A percentile compares a stretch with the other conserved stretches of the same genome.
phyloP scores from a whole-genome alignment of 2,888 invertebrate genomes.

The Rhingia rostrata region DNA sequence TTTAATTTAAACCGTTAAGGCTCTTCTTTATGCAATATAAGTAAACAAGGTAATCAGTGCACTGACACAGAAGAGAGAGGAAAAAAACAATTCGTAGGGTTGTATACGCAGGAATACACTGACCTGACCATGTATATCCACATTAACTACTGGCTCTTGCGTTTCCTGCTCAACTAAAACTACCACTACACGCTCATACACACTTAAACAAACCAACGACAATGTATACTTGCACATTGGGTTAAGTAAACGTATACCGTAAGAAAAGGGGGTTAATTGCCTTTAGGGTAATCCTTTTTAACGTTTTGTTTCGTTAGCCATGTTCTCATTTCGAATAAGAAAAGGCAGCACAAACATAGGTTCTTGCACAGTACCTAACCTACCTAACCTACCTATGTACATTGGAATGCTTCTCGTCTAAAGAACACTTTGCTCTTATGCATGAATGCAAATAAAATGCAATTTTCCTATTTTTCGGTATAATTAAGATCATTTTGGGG shows the following conservation, averaged over 20 bases:
- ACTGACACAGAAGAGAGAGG: too few relatives aligned
- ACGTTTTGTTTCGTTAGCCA: constrained; percentile 23
- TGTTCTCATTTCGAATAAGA: constrained; percentile 40
- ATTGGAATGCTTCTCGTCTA: constrained; percentile 7
- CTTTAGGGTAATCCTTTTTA: constrained; percentile 33
- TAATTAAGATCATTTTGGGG: too few relatives aligned
- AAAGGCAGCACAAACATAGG: constrained; percentile 17
- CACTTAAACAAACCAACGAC: neutral
- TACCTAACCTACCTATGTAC: neutral
- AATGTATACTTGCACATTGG: constrained; percentile 21
- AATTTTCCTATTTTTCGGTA: too few relatives aligned
- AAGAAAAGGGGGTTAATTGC: constrained; percentile 35
- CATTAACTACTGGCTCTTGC: neutral
- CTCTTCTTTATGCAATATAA: too few relatives aligned
- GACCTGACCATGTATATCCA: too few relatives aligned
- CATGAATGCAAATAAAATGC: neutral
- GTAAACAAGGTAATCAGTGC: too few relatives aligned
- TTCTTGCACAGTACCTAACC: too few relatives aligned
- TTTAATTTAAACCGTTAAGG: too few relatives aligned
- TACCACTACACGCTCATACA: neutral
- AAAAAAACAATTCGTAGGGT: too few relatives aligned
- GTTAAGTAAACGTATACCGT: constrained; percentile 45
- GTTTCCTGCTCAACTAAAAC: neutral
- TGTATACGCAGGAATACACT: too few relatives aligned
- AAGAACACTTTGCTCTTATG: constrained; percentile 40